phyloP scores from a whole-genome alignment of 2,888 invertebrate species.

The Leucozona laternaria region DNA sequence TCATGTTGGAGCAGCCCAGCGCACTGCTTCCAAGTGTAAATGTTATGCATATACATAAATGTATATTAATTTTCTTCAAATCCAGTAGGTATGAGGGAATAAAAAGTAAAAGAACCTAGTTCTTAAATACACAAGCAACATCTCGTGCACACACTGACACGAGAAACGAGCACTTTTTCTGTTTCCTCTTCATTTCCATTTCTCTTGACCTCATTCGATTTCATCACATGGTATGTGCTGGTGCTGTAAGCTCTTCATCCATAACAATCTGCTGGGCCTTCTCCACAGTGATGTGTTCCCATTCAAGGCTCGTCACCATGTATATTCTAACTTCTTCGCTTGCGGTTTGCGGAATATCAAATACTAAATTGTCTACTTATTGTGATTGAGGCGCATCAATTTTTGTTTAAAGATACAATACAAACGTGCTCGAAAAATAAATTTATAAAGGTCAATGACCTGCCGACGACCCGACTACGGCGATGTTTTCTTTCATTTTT shows the following conservation, averaged over 20 bases:
- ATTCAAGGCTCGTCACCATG: conserved; percentile 32
- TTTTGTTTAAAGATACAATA: neutral
- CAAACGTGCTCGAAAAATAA: conserved; percentile 37
- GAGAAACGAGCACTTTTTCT: conserved; percentile 43
- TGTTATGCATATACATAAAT: neutral
- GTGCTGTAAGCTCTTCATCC: conserved; percentile 34
- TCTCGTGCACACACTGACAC: conserved; percentile 9
- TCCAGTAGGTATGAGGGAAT: no score
- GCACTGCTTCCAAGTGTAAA: neutral
- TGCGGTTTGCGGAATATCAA: neutral
- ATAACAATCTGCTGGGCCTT: conserved; percentile 32
- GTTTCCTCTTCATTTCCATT: conserved; percentile 60
- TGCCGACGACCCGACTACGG: neutral
- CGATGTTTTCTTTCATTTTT: neutral
- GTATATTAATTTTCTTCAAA: neutral
- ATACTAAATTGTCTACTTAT: neutral
- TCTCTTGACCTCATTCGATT: conserved; percentile 71
- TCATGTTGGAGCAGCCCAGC: neutral
- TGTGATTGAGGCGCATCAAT: neutral
- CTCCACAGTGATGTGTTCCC: conserved; percentile 29
- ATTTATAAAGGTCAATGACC: conserved; percentile 55
- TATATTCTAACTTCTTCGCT: neutral
- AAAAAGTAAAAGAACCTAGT: no score
- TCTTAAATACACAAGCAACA: neutral
- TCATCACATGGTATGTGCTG: conserved; percentile 41